A percentile compares a stretch with the other conserved stretches of the same genome.
Conservation (phyloP, 2,888 invertebrate genomes). For the Orchesella flavescens region DNA sequence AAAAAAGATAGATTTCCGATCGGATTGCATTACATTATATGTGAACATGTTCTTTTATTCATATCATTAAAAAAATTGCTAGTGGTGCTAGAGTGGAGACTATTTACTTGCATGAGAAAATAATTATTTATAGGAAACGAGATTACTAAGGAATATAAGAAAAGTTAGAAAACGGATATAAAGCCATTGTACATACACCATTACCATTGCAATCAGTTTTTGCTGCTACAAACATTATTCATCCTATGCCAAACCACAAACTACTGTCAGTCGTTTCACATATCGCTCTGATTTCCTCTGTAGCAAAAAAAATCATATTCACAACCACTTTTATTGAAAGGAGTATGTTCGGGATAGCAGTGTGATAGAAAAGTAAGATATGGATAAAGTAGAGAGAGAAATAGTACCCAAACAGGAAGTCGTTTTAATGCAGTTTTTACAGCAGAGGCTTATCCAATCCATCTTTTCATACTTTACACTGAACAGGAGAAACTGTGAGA, state of each 20-base stretch:
- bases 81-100: too few species aligned
- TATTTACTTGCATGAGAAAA: not conserved
- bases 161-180: too few species aligned
- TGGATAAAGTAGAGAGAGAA: not conserved
- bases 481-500: not conserved
- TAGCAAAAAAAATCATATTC: not conserved
- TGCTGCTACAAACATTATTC: too few species aligned
- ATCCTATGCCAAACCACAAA: too few species aligned
- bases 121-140: too few species aligned
- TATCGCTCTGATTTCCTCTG: not conserved
- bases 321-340: too few species aligned
- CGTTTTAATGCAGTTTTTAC: slow-evolving; percentile 35
- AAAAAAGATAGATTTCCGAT: not conserved
- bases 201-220: too few species aligned
- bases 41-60: not conserved
- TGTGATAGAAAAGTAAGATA: not conserved
- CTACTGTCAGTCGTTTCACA: not conserved
- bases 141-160: too few species aligned
- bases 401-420: slow-evolving; percentile 45
- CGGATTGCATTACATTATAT: not conserved
- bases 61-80: not conserved
- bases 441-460: slow-evolving; percentile 25
- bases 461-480: not conserved
- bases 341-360: not conserved
- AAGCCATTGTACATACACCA: too few species aligned